These are phyloP conservation scores for Festucalex cinctus DNA, from an alignment of 2,113 vertebrate species.

Conservation along the genomic window DNA sequence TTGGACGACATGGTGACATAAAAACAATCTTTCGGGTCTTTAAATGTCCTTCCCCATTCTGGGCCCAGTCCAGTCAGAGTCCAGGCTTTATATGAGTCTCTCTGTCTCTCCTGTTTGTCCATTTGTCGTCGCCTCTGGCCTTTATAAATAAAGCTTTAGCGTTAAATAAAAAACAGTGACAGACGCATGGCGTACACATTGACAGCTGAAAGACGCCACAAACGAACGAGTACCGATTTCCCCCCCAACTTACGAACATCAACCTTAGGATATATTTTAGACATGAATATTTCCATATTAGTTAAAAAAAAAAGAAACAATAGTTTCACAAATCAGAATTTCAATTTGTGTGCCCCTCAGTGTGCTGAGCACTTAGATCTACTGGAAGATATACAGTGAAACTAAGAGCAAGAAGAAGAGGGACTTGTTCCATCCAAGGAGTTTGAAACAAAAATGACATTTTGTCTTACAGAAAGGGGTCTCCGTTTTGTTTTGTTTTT, in stretches of 20 bases:
- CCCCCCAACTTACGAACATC: neutral
- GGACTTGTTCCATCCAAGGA: neutral
- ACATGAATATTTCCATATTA: neutral
- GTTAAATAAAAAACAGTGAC: slow-evolving; percentile 71
- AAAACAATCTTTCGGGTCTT: slow-evolving; percentile 19
- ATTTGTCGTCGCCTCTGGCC: slow-evolving; percentile 31
- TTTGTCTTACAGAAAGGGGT: neutral
- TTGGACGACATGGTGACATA: slow-evolving; percentile 61
- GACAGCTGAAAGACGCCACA: slow-evolving; percentile 59
- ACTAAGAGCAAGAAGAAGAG: neutral
- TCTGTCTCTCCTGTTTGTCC: slow-evolving; percentile 23
- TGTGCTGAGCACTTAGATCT: neutral
- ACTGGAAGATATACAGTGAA: neutral
- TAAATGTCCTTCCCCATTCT: neutral
- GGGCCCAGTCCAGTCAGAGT: neutral
- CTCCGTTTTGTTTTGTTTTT: neutral
- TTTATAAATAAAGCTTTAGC: slow-evolving; percentile 78
- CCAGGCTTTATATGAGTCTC: slow-evolving; percentile 29
- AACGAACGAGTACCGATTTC: slow-evolving; percentile 59
- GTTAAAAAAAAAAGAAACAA: neutral
- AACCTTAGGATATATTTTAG: neutral
- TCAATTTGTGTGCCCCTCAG: neutral
- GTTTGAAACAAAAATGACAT: neutral
- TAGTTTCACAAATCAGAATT: neutral
- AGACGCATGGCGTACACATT: slow-evolving; percentile 53